Percentiles rank a stretch among this genome's conserved stretches.
phyloP scores from a whole-genome alignment of 2,888 invertebrate species.

The Nyleta sp. region DNA sequence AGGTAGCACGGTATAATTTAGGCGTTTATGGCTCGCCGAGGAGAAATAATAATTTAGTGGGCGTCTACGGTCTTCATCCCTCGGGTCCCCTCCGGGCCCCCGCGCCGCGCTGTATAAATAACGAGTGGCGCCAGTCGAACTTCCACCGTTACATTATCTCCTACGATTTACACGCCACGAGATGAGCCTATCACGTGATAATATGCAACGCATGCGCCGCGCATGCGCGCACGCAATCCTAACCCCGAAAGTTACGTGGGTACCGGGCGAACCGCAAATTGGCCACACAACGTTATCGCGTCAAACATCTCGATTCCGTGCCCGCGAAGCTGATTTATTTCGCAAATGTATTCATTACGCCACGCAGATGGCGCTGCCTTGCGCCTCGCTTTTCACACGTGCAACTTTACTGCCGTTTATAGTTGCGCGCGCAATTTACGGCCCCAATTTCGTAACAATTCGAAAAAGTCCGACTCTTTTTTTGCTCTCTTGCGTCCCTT shows the following conservation, averaged over 20 bases:
- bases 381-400: background rate
- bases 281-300: slow-evolving; percentile 57
- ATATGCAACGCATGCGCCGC: slow-evolving; percentile 62
- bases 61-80: slow-evolving; percentile 75
- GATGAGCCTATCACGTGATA: slow-evolving; percentile 65
- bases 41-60: slow-evolving; percentile 82
- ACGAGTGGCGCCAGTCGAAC: slow-evolving; percentile 81
- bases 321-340: slow-evolving; percentile 51
- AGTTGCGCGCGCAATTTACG: background rate
- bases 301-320: slow-evolving; percentile 45
- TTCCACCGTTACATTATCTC: slow-evolving; percentile 68
- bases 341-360: slow-evolving; percentile 57
- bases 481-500: too few species aligned
- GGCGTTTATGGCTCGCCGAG: slow-evolving; percentile 81
- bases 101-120: slow-evolving; percentile 76
- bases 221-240: slow-evolving; percentile 62
- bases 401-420: slow-evolving; percentile 1
- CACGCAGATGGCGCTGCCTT: slow-evolving; percentile 50
- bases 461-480: too few species aligned
- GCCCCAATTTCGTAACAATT: too few species aligned
- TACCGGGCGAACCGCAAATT: slow-evolving; percentile 53
- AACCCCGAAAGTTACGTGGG: slow-evolving; percentile 45
- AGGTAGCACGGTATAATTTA: slow-evolving; percentile 80
- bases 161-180: slow-evolving; percentile 64
- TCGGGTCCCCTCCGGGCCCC: slow-evolving; percentile 51